Base-by-base conservation (phyloP, 2,888 invertebrate species). In the Celastrina argiolus region DNA sequence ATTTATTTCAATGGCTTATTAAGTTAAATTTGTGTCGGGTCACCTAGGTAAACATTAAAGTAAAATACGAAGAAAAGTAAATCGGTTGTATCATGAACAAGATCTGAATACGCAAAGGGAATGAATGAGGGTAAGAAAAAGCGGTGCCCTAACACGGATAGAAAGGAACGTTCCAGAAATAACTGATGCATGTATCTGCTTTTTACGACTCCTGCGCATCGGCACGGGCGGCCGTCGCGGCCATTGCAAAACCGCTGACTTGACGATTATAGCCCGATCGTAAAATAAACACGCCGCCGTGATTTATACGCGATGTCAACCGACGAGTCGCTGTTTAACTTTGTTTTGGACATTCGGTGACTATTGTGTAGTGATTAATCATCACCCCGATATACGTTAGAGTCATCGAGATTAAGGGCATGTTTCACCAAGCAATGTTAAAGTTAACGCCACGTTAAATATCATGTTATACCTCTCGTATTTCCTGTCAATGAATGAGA, bases 181-280 rank as follows among this genome's bases (percentile, higher is more conserved):
- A 87, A 77, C 80, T 77, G 80, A 83, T 83, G 82, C 82, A 84
- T 83, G 80, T 84, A 83, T 85, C 83, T 82, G 81, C 79, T 83
- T 84, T 86, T 87, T 85, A 88, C 81, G 85, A 85, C 83, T 84
- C 81, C 76, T 79, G 82, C 80, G 80, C 79, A 72, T 72, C 72
- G 63, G 45, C 45, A 16, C 58, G 75, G 74, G 75, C 75, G 74
- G 74, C 75, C 75, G 77, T 76, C 71, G 77, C 81, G 80, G 75
- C 78, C 78, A 80, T 87, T 88, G 88, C 88, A 86, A 89, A 88
- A 88, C 88, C 85, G 74, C 83, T 78, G 78, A 80, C 81, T 82
- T 85, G 84, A 85, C 87, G 85, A 85, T 89, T 86, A 87, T 87
- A 88, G 85, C 85, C 78, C 75, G 82, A 84, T 86, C 85, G 85